A percentile compares a stretch with the other conserved stretches of the same genome.
These are phyloP conservation scores for Scaptomyza graminum DNA, from an alignment of 1,140 invertebrate species.

Conservation along the genomic window DNA sequence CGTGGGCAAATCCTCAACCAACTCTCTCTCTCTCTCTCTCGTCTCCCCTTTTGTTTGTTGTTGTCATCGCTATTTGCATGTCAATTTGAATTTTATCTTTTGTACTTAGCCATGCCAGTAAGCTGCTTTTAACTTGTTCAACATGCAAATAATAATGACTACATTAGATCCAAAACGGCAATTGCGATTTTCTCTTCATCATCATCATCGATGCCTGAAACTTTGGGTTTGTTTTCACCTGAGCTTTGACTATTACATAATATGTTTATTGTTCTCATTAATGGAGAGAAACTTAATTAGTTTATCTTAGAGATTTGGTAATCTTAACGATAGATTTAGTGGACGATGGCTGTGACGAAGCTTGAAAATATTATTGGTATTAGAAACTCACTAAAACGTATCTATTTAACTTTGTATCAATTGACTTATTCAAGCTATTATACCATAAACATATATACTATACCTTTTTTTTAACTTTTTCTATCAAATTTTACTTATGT, in stretches of 20 bases:
- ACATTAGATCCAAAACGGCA: constrained; percentile 52
- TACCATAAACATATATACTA: background rate
- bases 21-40: too few species aligned
- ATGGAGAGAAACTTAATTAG: too few species aligned
- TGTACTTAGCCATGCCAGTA: constrained; percentile 60
- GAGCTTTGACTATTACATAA: background rate
- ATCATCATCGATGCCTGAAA: background rate
- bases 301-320: too few species aligned
- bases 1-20: background rate
- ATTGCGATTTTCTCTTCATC: background rate
- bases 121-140: constrained; percentile 69
- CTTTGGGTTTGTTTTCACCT: background rate
- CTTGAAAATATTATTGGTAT: too few species aligned
- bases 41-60: background rate
- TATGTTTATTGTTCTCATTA: too few species aligned
- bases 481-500: background rate
- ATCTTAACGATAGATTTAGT: too few species aligned
- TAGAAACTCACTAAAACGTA: too few species aligned
- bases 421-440: too few species aligned
- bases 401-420: too few species aligned
- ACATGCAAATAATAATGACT: constrained; percentile 69
- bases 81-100: constrained; percentile 81
- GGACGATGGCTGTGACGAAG: too few species aligned
- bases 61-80: constrained; percentile 71
- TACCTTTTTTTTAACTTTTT: background rate